Base-by-base conservation (phyloP, 2,888 invertebrate genomes). In the Vandiemenella viatica region DNA sequence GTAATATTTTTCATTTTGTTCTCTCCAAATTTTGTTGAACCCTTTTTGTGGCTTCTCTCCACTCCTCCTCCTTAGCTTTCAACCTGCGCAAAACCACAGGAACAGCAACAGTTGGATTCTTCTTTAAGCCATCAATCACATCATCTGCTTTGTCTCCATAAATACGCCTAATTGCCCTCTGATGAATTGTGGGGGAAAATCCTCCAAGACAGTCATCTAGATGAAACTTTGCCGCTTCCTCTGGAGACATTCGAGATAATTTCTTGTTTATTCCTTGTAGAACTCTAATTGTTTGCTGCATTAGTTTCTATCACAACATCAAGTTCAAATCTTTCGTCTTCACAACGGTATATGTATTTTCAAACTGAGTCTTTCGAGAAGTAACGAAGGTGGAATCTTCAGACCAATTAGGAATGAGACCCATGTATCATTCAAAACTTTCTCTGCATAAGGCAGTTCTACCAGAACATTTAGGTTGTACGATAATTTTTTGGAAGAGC, bases 341-440 rank as follows among this genome's bases (percentile, higher is more conserved):
- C 98, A 65, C 91, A 92, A 15, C 90, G 74, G 65, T 96, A 98
- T 62, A 98, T 95, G 60, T 89, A 91, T 67, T 99, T 63, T 99
- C 98, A 61, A 89, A 96, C 61, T 91, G 90, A 0, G 95, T 97
- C 72, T 98, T 99, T 41, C 95, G 78, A 1, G 93, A 92, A 47
- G 95, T 93, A 15, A 97, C 95, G 66, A 93, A 95, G 0, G 96
- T 92, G 1, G 95, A 95, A 63, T 98, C 98, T 65, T 98, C 98
- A 4, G 95, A 93, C 97, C 97, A 98, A 0, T 96, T 92, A 0
- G 98, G 97, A 67, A 97, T 1, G 96, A 96, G 1, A 97, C 96
- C 93, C 95, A 97, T 1, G 87, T 90, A 63, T 97, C 95, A 63
- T 98, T 98, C 17, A 98, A 72, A 38, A 96, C 93, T 72, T n/a